Percentiles rank a stretch among this genome's conserved stretches.
These are phyloP conservation scores for Planococcus citri DNA, from an alignment of 1,140 invertebrate genomes.

Conservation along the genomic window DNA sequence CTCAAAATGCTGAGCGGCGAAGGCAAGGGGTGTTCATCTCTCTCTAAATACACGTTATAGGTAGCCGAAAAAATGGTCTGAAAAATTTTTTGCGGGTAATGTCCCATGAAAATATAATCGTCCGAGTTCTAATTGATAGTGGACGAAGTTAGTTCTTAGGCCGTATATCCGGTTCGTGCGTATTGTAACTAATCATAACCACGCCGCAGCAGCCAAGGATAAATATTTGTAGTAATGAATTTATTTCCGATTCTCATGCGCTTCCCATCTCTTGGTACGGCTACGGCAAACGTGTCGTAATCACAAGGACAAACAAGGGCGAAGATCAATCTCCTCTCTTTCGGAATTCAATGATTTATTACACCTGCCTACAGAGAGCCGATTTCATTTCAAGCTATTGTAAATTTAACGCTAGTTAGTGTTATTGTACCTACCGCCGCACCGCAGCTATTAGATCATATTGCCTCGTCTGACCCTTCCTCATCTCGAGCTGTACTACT, in stretches of 20 bases:
- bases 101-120: no score
- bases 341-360: constrained; percentile 12
- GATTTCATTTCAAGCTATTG: background rate
- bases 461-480: no score
- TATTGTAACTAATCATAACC: constrained; percentile 5
- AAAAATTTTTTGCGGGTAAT: no score
- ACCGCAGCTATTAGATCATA: no score
- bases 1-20: no score
- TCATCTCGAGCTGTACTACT: no score
- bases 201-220: constrained; percentile 6
- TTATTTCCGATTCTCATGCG: constrained; percentile 19
- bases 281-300: background rate
- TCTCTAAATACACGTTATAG: no score
- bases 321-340: constrained; percentile 10
- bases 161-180: background rate
- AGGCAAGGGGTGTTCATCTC: no score
- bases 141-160: background rate
- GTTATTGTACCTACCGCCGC: background rate
- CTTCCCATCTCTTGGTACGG: constrained; percentile 3
- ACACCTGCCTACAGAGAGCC: constrained; percentile 15
- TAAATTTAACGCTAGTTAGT: constrained; percentile 7
- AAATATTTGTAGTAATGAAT: constrained; percentile 14
- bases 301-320: constrained; percentile 12
- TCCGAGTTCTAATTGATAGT: constrained; percentile 5
- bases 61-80: no score